These are phyloP conservation scores for Chloropsis cyanopogon DNA, from an alignment of 2,113 vertebrate genomes.

Conservation along the genomic window DNA sequence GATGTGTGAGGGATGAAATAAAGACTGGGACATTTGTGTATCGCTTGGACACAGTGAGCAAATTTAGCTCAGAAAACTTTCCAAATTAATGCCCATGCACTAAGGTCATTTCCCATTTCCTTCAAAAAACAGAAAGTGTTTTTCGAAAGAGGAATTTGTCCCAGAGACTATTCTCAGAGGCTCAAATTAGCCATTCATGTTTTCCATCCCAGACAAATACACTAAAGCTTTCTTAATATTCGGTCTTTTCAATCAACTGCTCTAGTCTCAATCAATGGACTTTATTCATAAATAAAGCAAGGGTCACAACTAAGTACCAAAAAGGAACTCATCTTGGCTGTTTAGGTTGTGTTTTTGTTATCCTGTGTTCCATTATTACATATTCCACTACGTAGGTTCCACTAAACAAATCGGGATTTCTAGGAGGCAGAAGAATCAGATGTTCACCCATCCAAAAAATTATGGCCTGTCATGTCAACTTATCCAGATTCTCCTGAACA, in stretches of 20 bases:
- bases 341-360: not conserved
- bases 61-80: constrained; percentile 7
- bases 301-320: not conserved
- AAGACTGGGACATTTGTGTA: not conserved
- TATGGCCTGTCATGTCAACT: not conserved
- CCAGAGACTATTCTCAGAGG: constrained; percentile 3
- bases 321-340: not conserved
- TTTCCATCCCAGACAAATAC: constrained; percentile 4
- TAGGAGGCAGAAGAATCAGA: not conserved
- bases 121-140: constrained; percentile 15
- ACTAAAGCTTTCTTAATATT: not conserved
- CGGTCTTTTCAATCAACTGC: not conserved
- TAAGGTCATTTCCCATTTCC: constrained; percentile 29
- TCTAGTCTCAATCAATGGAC: not conserved
- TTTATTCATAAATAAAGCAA: not conserved
- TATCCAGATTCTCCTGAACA: not conserved
- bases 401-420: not conserved
- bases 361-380: not conserved
- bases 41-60: not conserved
- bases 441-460: not conserved
- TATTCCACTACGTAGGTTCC: not conserved
- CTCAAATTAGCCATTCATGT: not conserved
- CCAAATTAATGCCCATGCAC: constrained; percentile 14
- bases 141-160: constrained; percentile 6
- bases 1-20: not conserved